phyloP scores from a whole-genome alignment of 2,797 vertebrate genomes.

The Tokudaia muenninki region DNA sequence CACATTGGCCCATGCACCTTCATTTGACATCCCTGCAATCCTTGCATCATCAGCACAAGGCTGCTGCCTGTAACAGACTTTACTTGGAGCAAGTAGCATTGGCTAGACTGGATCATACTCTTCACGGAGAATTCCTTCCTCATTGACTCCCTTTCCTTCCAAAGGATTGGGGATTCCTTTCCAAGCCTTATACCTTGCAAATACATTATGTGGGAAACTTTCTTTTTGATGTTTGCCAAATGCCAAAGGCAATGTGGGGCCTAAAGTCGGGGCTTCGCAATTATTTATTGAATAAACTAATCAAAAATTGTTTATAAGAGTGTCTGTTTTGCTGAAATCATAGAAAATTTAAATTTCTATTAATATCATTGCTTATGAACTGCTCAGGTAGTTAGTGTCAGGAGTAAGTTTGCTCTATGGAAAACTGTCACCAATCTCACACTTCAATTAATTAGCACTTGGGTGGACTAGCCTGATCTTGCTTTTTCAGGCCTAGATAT shows the following conservation, averaged over 20 bases:
- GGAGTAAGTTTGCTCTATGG: conserved; percentile 49
- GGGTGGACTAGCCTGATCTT: conserved; percentile 13
- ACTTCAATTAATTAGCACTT: conserved; percentile 65
- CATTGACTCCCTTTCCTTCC: conserved; percentile 31
- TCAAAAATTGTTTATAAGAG: conserved; percentile 31
- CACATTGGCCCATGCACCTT: background rate
- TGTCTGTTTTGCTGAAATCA: conserved; percentile 50
- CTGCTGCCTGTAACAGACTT: background rate
- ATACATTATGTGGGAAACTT: background rate
- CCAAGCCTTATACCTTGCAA: conserved; percentile 26
- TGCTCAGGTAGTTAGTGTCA: conserved; percentile 53
- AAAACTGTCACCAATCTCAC: conserved; percentile 47
- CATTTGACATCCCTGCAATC: background rate
- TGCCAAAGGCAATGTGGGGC: background rate
- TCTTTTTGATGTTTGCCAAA: conserved; percentile 41
- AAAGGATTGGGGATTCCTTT: conserved; percentile 4
- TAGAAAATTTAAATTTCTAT: conserved; percentile 53
- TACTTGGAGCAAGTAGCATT: conserved; percentile 4
- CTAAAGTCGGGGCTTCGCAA: conserved; percentile 39
- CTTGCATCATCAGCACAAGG: background rate
- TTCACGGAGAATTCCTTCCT: conserved; percentile 55
- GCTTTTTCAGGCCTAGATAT: conserved; percentile 28
- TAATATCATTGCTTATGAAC: conserved; percentile 34
- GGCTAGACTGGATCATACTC: background rate
- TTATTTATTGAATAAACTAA: conserved; percentile 52